phyloP scores from a whole-genome alignment of 1,140 invertebrate genomes.

The Cherax destructor region DNA sequence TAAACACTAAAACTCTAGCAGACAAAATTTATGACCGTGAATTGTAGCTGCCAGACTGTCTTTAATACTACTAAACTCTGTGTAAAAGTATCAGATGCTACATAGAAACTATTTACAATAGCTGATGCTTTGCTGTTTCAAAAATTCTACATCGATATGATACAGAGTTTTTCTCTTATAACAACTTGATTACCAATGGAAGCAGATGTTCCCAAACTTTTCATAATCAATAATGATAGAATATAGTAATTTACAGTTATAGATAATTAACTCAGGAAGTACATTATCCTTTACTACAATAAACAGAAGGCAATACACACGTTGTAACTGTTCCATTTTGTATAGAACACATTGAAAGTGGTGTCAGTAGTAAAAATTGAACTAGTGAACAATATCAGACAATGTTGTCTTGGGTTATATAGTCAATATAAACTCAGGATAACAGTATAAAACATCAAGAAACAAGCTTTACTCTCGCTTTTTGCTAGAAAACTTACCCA shows the following conservation, averaged over 20 bases:
- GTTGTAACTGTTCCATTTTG: background rate
- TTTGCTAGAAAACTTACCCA: conserved; percentile 22
- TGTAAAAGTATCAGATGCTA: background rate
- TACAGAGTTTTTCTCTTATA: conserved; percentile 36
- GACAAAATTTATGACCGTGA: conserved; percentile 25
- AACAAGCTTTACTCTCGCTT: background rate
- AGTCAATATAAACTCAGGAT: background rate
- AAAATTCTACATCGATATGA: conserved; percentile 56
- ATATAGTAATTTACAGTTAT: background rate
- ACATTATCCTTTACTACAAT: background rate
- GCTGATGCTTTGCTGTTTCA: conserved; percentile 32
- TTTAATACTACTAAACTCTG: background rate
- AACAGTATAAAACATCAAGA: background rate
- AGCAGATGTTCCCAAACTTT: conserved; percentile 61
- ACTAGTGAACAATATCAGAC: background rate
- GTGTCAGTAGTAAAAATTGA: background rate
- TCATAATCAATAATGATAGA: conserved; percentile 35
- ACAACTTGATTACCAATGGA: conserved; percentile 59
- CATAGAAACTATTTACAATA: background rate
- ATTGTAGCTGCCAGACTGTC: background rate
- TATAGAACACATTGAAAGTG: too few relatives aligned
- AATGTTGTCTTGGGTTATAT: background rate
- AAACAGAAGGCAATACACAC: background rate
- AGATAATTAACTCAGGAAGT: background rate
- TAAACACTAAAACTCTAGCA: conserved; percentile 30